Percentiles rank a stretch among this genome's conserved stretches.
Evolutionary conservation across 2,888 invertebrate genomes (phyloP).

Genomic region (Chaitophorus viminalis): DNA sequence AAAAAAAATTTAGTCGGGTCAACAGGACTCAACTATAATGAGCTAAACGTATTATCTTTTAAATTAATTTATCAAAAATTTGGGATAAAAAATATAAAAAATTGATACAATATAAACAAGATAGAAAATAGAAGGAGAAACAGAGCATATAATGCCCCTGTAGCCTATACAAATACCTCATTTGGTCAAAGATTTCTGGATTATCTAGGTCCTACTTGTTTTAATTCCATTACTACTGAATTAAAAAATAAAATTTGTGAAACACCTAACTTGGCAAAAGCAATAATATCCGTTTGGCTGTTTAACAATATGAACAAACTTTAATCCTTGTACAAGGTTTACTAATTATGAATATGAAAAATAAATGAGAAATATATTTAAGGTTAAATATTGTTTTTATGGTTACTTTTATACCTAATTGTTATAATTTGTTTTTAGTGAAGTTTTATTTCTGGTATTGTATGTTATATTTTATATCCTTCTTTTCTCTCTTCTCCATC

Average conservation of each 20-base stretch:
- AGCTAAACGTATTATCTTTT: not conserved
- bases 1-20: not conserved
- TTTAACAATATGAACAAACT: constrained; percentile 1
- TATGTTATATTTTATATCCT: no score
- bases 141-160: not conserved
- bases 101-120: not conserved
- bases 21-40: constrained; percentile 1
- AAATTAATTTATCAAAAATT: constrained; percentile 15
- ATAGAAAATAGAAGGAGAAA: no score
- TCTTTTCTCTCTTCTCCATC: no score
- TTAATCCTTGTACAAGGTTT: not conserved
- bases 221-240: not conserved
- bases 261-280: not conserved
- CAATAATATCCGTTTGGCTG: not conserved
- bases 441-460: no score
- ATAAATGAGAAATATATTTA: not conserved
- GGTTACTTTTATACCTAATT: no score
- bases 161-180: not conserved
- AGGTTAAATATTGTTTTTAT: no score
- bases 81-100: constrained; percentile 3
- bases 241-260: not conserved
- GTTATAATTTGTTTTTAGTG: no score
- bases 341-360: not conserved
- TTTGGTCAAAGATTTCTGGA: constrained; percentile 12
- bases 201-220: constrained; percentile 1